phyloP scores from a whole-genome alignment of 2,113 vertebrate genomes.

The Ptyas mucosa region DNA sequence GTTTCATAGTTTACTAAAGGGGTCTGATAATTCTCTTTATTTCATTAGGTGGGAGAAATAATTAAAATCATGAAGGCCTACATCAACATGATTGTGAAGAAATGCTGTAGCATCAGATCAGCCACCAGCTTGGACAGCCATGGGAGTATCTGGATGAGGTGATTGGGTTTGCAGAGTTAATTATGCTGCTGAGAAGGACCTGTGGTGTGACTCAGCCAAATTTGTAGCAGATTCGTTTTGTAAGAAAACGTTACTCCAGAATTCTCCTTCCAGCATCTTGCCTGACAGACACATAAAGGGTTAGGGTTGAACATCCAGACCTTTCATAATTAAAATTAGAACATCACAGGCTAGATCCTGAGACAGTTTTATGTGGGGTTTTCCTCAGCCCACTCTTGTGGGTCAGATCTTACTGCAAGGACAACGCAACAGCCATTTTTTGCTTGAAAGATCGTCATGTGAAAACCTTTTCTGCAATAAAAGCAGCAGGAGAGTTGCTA shows the following conservation, averaged over 20 bases:
- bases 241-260: conserved; percentile 15
- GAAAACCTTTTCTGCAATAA: conserved; percentile 6
- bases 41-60: conserved; percentile 83
- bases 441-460: background rate
- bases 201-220: conserved; percentile 48
- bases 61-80: conserved; percentile 95
- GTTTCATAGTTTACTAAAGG: background rate
- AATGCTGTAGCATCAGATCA: conserved; percentile 86
- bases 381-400: background rate
- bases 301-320: conserved; percentile 18
- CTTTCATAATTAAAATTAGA: conserved; percentile 46
- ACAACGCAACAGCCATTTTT: background rate
- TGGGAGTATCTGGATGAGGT: conserved; percentile 81
- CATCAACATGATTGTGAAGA: conserved; percentile 94
- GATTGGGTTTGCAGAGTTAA: conserved; percentile 39
- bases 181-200: background rate
- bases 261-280: conserved; percentile 27
- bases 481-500: background rate
- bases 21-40: conserved; percentile 14
- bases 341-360: conserved; percentile 28
- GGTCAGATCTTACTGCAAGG: background rate
- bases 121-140: conserved; percentile 75
- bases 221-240: conserved; percentile 59
- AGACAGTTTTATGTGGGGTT: background rate
- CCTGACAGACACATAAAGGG: conserved; percentile 44